Percentiles rank a stretch among this genome's conserved stretches.
These are phyloP conservation scores for Scrobipalpa costella DNA, from an alignment of 2,888 invertebrate genomes.

Conservation along the genomic window DNA sequence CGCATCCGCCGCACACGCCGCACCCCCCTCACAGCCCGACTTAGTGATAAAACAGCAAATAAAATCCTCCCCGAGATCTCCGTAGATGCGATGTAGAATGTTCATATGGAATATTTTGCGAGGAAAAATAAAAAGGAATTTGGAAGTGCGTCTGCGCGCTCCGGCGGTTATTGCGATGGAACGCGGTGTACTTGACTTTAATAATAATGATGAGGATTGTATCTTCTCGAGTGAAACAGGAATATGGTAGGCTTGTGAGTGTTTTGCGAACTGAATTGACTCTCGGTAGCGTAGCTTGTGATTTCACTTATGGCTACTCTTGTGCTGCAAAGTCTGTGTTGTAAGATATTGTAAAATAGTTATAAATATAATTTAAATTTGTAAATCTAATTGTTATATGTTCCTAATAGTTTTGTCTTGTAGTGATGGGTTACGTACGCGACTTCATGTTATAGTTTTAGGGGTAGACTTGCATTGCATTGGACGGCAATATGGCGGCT, in stretches of 20 bases:
- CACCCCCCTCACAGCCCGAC: constrained; percentile 74
- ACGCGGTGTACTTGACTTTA: constrained; percentile 41
- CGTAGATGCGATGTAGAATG: constrained; percentile 49
- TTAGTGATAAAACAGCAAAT: constrained; percentile 56
- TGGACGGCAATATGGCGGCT: constrained; percentile 40
- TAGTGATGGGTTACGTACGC: constrained; percentile 63
- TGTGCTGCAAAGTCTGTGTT: constrained; percentile 19
- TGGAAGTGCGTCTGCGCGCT: constrained; percentile 40
- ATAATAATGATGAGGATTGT: constrained; percentile 40
- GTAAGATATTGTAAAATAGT: constrained; percentile 32
- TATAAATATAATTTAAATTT: constrained; percentile 55
- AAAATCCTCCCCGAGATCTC: constrained; percentile 53
- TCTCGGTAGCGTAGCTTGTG: neutral
- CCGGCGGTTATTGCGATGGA: constrained; percentile 36
- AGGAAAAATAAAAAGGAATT: constrained; percentile 38
- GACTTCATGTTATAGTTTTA: constrained; percentile 54
- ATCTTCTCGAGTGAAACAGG: constrained; percentile 45
- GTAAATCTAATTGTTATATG: constrained; percentile 73
- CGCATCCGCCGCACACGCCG: constrained; percentile 61
- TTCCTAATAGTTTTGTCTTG: constrained; percentile 75
- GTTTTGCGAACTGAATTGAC: constrained; percentile 23
- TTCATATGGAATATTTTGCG: constrained; percentile 46
- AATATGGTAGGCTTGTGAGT: constrained; percentile 12
- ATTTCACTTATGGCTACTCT: neutral
- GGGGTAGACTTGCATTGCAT: constrained; percentile 42